phyloP scores from a whole-genome alignment of 2,797 vertebrate species.

The Scleropages formosus region DNA sequence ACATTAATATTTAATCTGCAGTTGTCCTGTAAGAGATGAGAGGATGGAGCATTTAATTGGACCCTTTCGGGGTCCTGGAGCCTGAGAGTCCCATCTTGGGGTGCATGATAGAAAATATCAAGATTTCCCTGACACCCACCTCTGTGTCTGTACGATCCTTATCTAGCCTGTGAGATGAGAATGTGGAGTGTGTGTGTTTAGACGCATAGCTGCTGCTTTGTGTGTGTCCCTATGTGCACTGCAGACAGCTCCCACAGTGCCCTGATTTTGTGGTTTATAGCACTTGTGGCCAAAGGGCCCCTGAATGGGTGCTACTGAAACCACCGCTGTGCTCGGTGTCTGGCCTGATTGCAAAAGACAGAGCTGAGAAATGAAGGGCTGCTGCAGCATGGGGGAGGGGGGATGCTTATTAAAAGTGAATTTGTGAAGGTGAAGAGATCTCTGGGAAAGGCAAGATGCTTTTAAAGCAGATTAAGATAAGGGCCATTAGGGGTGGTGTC shows the following conservation, averaged over 20 bases:
- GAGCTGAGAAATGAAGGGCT: constrained; percentile 30
- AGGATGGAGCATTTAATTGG: constrained; percentile 67
- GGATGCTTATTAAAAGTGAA: constrained; percentile 67
- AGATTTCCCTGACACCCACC: constrained; percentile 16
- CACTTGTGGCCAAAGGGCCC: constrained; percentile 51
- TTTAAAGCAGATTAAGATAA: constrained; percentile 92
- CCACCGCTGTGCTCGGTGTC: constrained; percentile 46
- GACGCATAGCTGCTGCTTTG: background rate
- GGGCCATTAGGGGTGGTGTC: constrained; percentile 82
- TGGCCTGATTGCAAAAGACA: constrained; percentile 38
- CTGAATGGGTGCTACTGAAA: constrained; percentile 58
- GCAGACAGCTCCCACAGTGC: constrained; percentile 27
- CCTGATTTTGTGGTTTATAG: constrained; percentile 50
- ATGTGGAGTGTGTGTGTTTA: background rate
- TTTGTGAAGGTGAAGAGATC: constrained; percentile 79
- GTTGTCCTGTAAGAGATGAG: constrained; percentile 65
- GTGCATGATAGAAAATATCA: constrained; percentile 12
- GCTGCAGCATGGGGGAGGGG: background rate
- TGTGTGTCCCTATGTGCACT: constrained; percentile 25
- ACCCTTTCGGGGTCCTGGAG: constrained; percentile 60
- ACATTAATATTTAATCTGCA: constrained; percentile 75
- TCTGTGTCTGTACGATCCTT: constrained; percentile 22
- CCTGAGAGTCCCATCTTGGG: constrained; percentile 59
- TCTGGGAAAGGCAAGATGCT: constrained; percentile 80
- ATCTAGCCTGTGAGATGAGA: constrained; percentile 7